These are phyloP conservation scores for Cichladusa arquata DNA, from an alignment of 2,113 vertebrate genomes.

Conservation along the genomic window DNA sequence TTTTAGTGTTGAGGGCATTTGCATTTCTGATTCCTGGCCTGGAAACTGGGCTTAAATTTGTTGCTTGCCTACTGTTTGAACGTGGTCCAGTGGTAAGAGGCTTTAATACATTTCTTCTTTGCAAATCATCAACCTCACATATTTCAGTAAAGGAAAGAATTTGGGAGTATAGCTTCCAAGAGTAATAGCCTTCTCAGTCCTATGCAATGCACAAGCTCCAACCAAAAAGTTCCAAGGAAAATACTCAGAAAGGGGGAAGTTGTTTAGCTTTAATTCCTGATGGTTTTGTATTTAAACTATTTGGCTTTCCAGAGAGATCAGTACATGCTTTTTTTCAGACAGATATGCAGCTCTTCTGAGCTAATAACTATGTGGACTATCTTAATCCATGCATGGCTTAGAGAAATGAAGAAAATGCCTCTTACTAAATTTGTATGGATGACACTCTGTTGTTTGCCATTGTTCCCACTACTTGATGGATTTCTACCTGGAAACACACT, in stretches of 20 bases:
- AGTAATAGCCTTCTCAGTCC: constrained; percentile 22
- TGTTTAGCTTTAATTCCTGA: neutral
- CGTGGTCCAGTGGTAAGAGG: constrained; percentile 25
- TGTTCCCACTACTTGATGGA: neutral
- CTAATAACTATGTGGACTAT: neutral
- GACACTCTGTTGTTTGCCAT: neutral
- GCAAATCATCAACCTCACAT: constrained; percentile 49
- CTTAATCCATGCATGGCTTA: neutral
- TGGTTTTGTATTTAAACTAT: neutral
- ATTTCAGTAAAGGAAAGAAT: constrained; percentile 63
- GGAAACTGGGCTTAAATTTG: constrained; percentile 31
- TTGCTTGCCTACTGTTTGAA: constrained; percentile 52
- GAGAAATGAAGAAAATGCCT: neutral
- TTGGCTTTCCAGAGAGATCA: neutral
- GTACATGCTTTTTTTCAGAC: neutral
- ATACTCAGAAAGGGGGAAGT: neutral
- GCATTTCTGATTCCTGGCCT: neutral
- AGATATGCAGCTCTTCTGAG: neutral
- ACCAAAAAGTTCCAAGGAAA: constrained; percentile 25
- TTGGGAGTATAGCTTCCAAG: constrained; percentile 41
- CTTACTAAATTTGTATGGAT: neutral
- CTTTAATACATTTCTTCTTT: constrained; percentile 52
- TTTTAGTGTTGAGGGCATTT: neutral
- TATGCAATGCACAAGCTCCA: neutral
- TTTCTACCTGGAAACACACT: neutral